Evolutionary conservation across 2,888 invertebrate species (phyloP).

Genomic region (Linnaemya tessellans): DNA sequence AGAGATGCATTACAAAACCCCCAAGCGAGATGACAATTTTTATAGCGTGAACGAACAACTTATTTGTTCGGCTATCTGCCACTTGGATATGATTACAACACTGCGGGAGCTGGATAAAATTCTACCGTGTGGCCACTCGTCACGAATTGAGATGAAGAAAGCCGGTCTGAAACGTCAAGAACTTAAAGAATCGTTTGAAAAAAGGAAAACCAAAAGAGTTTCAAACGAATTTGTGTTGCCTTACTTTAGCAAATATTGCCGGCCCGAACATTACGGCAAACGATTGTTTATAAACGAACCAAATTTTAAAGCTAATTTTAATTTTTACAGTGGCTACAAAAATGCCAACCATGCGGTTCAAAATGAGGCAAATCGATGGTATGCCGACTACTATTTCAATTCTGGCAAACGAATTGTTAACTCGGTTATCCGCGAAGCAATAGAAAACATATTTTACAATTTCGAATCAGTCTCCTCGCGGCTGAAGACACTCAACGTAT

Average conservation of each 20-base stretch:
- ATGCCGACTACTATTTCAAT: constrained; percentile 66
- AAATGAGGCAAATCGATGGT: constrained; percentile 75
- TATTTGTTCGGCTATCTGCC: constrained; percentile 79
- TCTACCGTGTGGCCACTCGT: constrained; percentile 76
- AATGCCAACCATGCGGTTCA: constrained; percentile 66
- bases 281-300: constrained; percentile 58
- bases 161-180: neutral
- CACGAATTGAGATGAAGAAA: constrained; percentile 55
- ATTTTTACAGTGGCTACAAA: constrained; percentile 57
- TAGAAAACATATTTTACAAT: constrained; percentile 57
- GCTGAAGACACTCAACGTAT: constrained; percentile 1
- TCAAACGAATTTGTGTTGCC: constrained; percentile 68
- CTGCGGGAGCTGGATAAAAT: constrained; percentile 79
- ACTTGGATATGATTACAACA: constrained; percentile 80
- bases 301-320: constrained; percentile 56
- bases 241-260: constrained; percentile 73
- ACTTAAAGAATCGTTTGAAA: neutral
- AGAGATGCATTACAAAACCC: constrained; percentile 78
- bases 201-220: neutral
- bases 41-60: constrained; percentile 80
- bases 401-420: constrained; percentile 56
- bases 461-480: neutral
- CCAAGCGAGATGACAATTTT: constrained; percentile 13
- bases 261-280: constrained; percentile 69
- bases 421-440: constrained; percentile 55